Evolutionary conservation across 2,113 vertebrate genomes (phyloP).

Genomic region (Elephantulus edwardii): DNA sequence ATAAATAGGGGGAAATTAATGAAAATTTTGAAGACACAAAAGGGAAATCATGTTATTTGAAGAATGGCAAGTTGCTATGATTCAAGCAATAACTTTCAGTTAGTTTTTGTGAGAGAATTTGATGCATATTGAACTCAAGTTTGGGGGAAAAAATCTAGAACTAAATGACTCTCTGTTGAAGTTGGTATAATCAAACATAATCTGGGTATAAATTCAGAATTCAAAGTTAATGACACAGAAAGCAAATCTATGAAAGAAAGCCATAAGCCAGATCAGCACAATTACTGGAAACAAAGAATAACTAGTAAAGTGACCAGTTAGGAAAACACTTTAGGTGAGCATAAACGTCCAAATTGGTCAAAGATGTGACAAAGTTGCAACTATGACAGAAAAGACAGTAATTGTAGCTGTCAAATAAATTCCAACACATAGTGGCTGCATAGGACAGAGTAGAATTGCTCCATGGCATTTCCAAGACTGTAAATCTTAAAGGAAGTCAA

Average conservation of each 20-base stretch:
- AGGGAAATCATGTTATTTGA: neutral
- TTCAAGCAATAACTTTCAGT: neutral
- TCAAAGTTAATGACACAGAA: neutral
- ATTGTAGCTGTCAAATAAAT: no score
- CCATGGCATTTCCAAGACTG: no score
- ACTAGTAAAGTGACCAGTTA: neutral
- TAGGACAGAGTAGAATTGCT: no score
- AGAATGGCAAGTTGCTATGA: neutral
- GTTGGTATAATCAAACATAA: neutral
- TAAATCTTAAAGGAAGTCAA: no score
- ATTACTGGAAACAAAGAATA: neutral
- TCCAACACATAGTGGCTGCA: no score
- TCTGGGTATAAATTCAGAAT: neutral
- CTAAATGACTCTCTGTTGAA: neutral
- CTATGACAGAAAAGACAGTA: no score
- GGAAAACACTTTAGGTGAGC: neutral
- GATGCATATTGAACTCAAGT: neutral
- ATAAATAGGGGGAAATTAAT: conserved; percentile 15
- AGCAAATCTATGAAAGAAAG: conserved; percentile 2
- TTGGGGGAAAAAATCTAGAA: neutral
- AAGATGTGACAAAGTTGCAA: neutral
- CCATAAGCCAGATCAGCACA: neutral
- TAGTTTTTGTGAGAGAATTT: conserved; percentile 39
- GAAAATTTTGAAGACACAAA: conserved; percentile 16
- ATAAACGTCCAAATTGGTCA: neutral